Conservation (phyloP, 2,888 invertebrate species). For the Noctua pronuba region DNA sequence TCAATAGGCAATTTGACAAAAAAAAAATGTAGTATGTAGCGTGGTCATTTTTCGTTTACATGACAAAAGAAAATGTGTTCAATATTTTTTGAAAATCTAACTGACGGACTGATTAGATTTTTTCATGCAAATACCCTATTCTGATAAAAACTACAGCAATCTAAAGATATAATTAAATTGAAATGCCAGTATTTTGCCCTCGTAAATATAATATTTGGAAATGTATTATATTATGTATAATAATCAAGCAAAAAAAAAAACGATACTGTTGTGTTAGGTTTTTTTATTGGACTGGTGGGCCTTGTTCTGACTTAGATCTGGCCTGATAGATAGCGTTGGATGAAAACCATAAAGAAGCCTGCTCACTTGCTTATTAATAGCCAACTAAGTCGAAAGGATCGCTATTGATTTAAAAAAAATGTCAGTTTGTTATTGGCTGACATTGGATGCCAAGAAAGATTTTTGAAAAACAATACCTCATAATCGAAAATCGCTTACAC, state of each 20-base stretch:
- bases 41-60: too few relatives aligned
- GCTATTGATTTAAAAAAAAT: too few relatives aligned
- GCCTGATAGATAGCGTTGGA: neutral
- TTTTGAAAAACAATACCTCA: neutral
- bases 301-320: neutral
- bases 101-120: too few relatives aligned
- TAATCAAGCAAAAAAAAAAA: neutral
- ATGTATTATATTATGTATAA: neutral
- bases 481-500: constrained; percentile 30
- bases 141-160: neutral
- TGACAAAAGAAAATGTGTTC: too few relatives aligned
- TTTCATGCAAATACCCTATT: too few relatives aligned
- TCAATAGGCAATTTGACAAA: too few relatives aligned
- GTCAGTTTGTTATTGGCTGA: neutral
- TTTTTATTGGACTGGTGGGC: neutral
- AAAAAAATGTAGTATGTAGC: too few relatives aligned
- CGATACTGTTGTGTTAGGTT: neutral
- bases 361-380: too few relatives aligned
- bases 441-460: too few relatives aligned
- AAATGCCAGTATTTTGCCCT: neutral
- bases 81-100: too few relatives aligned
- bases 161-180: neutral
- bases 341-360: neutral
- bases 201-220: neutral
- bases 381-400: too few relatives aligned